phyloP scores from a whole-genome alignment of 2,797 vertebrate genomes.

The Sebastes elongatus region DNA sequence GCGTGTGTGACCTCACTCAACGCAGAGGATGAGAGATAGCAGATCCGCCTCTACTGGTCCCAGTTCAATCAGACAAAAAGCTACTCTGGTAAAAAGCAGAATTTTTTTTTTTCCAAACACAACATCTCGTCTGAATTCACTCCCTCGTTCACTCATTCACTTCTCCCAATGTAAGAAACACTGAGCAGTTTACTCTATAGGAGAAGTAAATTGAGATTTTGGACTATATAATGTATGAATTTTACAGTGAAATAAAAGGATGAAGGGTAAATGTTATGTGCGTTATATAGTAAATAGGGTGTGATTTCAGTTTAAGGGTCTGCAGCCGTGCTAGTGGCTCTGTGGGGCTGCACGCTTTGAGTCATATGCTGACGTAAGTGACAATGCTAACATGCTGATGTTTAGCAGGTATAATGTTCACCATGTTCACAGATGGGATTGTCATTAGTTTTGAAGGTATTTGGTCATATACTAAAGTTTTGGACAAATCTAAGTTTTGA shows the following conservation, averaged over 20 bases:
- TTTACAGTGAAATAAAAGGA: background rate
- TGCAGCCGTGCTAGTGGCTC: background rate
- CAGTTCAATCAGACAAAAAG: background rate
- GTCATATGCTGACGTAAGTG: background rate
- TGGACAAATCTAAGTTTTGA: background rate
- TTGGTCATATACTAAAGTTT: background rate
- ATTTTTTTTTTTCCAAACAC: background rate
- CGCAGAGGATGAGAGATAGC: slow-evolving; percentile 6
- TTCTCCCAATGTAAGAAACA: background rate
- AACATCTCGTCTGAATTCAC: no score
- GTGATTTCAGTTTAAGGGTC: background rate
- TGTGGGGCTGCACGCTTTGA: background rate
- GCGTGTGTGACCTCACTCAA: slow-evolving; percentile 36
- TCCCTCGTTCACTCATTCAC: background rate
- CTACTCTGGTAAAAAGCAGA: background rate
- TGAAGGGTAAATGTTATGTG: background rate
- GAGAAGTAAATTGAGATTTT: background rate
- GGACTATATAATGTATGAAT: background rate
- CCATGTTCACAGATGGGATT: background rate
- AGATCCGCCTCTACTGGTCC: slow-evolving; percentile 1
- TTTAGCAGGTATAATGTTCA: background rate
- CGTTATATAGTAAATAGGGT: background rate
- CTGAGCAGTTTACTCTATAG: background rate
- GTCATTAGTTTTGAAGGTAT: background rate
- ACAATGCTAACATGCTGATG: background rate